These are phyloP conservation scores for Rousettus leschenaultii DNA, from an alignment of 2,113 vertebrate genomes.

Conservation along the genomic window DNA sequence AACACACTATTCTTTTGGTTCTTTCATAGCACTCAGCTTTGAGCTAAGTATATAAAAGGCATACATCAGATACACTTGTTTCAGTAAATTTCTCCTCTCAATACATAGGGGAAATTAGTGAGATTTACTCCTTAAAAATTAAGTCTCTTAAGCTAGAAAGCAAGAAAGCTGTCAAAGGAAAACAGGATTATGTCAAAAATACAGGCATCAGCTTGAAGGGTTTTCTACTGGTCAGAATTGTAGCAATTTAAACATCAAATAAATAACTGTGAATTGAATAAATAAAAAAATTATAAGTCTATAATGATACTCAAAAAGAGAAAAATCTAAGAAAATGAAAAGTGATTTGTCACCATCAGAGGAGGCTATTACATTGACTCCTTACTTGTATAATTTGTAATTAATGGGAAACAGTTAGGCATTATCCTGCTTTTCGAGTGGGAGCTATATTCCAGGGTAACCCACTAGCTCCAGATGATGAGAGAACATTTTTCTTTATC, in stretches of 20 bases:
- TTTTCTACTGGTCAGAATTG: not conserved
- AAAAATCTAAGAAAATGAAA: not conserved
- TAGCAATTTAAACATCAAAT: not conserved
- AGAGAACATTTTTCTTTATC: not conserved
- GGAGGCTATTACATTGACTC: not conserved
- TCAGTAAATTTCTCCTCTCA: not conserved
- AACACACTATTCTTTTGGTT: not conserved
- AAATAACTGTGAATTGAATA: not conserved
- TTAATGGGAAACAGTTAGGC: not conserved
- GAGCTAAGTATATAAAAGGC: not conserved
- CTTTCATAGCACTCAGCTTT: not conserved
- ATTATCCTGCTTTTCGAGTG: not conserved
- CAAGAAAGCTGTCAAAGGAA: not conserved
- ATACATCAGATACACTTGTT: not conserved
- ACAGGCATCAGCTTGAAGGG: not conserved
- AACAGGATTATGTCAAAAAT: not conserved
- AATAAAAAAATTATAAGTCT: not conserved
- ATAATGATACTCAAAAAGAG: not conserved
- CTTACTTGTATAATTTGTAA: constrained; percentile 1
- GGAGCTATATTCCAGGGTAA: not conserved
- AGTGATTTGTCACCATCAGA: not conserved
- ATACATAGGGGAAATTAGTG: not conserved
- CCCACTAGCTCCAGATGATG: not conserved
- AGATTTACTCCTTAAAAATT: not conserved
- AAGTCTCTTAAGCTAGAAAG: not conserved